Evolutionary conservation across 2,888 invertebrate genomes (phyloP).

Genomic region (Argyresthia albistria): DNA sequence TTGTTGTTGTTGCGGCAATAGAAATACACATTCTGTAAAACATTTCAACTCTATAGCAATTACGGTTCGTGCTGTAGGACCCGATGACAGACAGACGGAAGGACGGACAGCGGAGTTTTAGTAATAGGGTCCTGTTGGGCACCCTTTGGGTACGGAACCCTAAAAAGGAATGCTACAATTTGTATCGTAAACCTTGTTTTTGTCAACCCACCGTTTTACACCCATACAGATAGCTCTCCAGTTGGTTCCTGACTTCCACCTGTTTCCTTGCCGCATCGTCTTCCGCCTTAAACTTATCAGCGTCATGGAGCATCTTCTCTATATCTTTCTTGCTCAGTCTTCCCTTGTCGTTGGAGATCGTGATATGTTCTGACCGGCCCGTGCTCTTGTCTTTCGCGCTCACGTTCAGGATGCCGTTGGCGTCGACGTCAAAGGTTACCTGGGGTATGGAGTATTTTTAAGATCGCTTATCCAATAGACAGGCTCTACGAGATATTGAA

Average conservation of each 20-base stretch:
- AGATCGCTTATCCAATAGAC: too few relatives aligned
- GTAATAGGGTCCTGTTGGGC: too few relatives aligned
- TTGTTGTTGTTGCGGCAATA: too few relatives aligned
- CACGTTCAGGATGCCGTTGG: conserved; percentile 90
- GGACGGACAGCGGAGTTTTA: too few relatives aligned
- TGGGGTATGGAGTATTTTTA: conserved; percentile 26
- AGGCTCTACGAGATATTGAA: too few relatives aligned
- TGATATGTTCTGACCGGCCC: conserved; percentile 85
- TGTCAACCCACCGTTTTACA: conserved; percentile 46
- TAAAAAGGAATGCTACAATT: too few relatives aligned
- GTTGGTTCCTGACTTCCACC: conserved; percentile 80
- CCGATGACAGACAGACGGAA: too few relatives aligned
- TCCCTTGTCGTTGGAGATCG: conserved; percentile 90
- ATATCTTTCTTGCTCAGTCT: conserved; percentile 89
- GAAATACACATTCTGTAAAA: too few relatives aligned
- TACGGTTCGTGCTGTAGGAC: too few relatives aligned
- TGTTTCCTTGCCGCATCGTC: conserved; percentile 80
- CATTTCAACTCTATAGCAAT: too few relatives aligned
- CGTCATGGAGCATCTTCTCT: conserved; percentile 86
- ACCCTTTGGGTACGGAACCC: too few relatives aligned
- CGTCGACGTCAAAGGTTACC: conserved; percentile 91
- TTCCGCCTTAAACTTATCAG: conserved; percentile 83
- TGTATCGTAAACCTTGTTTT: not conserved
- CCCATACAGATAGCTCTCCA: conserved; percentile 83
- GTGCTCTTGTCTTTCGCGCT: conserved; percentile 85